Evolutionary conservation across 2,888 invertebrate genomes (phyloP), one percentile per base, ranked within the genome.

Genomic region (Drosophila cognata): DNA sequence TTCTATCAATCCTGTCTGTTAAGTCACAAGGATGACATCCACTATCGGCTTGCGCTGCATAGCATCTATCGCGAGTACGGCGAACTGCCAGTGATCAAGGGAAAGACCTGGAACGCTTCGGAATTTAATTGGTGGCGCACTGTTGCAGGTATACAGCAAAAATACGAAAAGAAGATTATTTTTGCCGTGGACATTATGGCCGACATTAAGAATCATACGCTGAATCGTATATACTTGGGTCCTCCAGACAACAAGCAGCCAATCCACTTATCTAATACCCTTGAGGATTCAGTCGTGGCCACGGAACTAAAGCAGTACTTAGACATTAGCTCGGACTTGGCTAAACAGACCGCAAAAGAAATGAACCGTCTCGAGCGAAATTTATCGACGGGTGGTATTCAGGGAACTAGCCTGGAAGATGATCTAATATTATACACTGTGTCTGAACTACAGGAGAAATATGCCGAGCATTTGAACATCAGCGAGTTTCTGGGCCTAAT

Each of bases 91-190:
- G 65, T 68, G 0, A 25, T 77, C 11, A 73, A 56, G 5, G 86
- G 82, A 0, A 74, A 69, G 1, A 61, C 46, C 2, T 89, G 86
- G 88, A 76, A 75, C n/a, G 77, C 75, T 3, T 61, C 70, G 2
- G 58, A 74, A 16, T 92, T 92, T 36, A 81, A 69, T 56, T 92
- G 92, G 93, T 89, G 92, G 88, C 79, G 79, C 16, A 75, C 75
- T 0, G 62, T 89, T 11, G 92, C 90, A 0, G 67, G 74, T 25
- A 86, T 92, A 13, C 87, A 91, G 41, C 70, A 79, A n/a, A 85
- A 87, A 46, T 92, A 86, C 69, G 89, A 87, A 29, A 85, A 77
- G 58, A 71, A 84, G 21, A 88, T 91, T 4, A 79, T 92, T 10
- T 41, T 92, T 11, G 82, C 84, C 0, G 77, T 92, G 7, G 77